Evolutionary conservation across 2,797 vertebrate species (phyloP).

Genomic region (Orientallactaga sibirica): DNA sequence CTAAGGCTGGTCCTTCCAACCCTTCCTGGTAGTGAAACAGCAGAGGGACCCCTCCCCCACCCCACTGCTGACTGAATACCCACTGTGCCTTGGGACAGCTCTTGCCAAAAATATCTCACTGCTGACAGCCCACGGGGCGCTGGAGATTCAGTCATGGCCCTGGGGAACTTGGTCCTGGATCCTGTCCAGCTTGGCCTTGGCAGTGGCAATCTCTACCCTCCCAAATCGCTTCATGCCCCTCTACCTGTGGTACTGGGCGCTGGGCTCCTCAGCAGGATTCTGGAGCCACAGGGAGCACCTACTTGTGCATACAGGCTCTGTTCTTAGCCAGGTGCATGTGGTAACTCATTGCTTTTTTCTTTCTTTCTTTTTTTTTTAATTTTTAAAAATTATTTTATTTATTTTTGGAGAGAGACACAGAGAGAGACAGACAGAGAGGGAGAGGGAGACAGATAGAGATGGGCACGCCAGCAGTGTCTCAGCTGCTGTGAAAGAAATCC

Average conservation of each 20-base stretch:
- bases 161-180: background rate
- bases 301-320: background rate
- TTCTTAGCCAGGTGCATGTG: accelerated
- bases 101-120: conserved; percentile 76
- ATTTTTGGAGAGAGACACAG: too few relatives aligned
- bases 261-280: too few relatives aligned
- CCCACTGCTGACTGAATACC: background rate
- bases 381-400: too few relatives aligned
- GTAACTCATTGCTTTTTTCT: too few relatives aligned
- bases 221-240: background rate
- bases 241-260: background rate
- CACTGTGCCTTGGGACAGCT: conserved; percentile 75
- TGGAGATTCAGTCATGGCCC: background rate
- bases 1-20: background rate
- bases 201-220: background rate
- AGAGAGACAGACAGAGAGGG: too few relatives aligned
- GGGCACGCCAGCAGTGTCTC: too few relatives aligned
- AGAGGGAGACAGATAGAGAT: too few relatives aligned
- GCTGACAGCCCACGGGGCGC: conserved; percentile 70
- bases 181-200: background rate
- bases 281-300: background rate
- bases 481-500: too few relatives aligned
- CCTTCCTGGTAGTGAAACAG: background rate
- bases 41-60: background rate
- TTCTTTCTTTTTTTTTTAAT: too few relatives aligned